These are phyloP conservation scores for Lanius collurio DNA, from an alignment of 2,113 vertebrate genomes.

Conservation along the genomic window DNA sequence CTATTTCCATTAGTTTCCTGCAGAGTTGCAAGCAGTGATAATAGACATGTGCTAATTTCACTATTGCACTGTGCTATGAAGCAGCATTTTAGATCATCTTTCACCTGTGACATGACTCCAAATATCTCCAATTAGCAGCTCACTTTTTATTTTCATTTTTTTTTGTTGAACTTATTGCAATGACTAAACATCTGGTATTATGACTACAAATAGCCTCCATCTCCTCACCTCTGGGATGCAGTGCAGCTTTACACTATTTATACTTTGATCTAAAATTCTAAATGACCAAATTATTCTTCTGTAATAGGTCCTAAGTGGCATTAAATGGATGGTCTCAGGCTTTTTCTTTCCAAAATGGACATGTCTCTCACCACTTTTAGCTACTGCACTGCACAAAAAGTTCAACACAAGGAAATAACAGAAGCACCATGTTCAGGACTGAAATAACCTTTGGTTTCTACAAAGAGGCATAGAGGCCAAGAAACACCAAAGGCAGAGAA, in stretches of 20 bases:
- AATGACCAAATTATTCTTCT: conserved; percentile 60
- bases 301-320: conserved; percentile 61
- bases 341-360: conserved; percentile 47
- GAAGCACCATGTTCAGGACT: background rate
- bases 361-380: conserved; percentile 19
- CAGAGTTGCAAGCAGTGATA: conserved; percentile 49
- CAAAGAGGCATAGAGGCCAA: background rate
- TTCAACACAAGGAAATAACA: background rate
- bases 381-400: conserved; percentile 27
- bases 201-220: conserved; percentile 61
- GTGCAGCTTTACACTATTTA: conserved; percentile 53
- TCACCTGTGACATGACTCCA: conserved; percentile 60
- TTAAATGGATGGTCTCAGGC: conserved; percentile 52
- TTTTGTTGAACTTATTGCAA: conserved; percentile 64
- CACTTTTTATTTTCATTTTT: conserved; percentile 35
- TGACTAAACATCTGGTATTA: conserved; percentile 73
- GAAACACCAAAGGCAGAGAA: background rate
- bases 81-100: conserved; percentile 62
- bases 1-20: conserved; percentile 59
- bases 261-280: conserved; percentile 71
- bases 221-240: conserved; percentile 66
- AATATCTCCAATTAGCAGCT: conserved; percentile 63
- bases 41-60: conserved; percentile 68
- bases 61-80: conserved; percentile 25
- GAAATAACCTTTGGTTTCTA: conserved; percentile 16